Conservation (phyloP, 2,888 invertebrate species). For the Silvanus unidentatus region DNA sequence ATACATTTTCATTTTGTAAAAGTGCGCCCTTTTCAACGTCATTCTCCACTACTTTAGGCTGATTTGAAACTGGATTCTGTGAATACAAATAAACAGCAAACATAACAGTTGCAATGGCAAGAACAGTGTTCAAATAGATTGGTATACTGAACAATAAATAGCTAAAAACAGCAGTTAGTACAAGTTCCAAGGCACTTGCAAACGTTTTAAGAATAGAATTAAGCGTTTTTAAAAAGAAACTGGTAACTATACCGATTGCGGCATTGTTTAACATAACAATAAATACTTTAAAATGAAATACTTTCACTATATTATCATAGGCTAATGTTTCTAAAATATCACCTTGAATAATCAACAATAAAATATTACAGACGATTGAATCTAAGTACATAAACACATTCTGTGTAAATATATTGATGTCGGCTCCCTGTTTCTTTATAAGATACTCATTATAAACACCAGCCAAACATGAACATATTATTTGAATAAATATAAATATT, state of each 20-base stretch:
- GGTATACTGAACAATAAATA: slow-evolving; percentile 80
- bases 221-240: slow-evolving; percentile 85
- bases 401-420: slow-evolving; percentile 85
- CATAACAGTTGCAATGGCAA: slow-evolving; percentile 77
- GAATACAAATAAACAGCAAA: slow-evolving; percentile 82
- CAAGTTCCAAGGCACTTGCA: slow-evolving; percentile 86
- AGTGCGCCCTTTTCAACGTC: neutral
- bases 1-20: slow-evolving; percentile 1
- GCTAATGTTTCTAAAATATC: slow-evolving; percentile 58
- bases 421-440: slow-evolving; percentile 76
- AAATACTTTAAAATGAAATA: slow-evolving; percentile 65
- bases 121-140: slow-evolving; percentile 72
- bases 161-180: slow-evolving; percentile 85
- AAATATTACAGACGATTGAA: slow-evolving; percentile 86
- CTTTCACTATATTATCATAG: slow-evolving; percentile 49
- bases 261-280: slow-evolving; percentile 85
- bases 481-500: slow-evolving; percentile 66
- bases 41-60: slow-evolving; percentile 19
- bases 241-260: slow-evolving; percentile 86
- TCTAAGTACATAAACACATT: slow-evolving; percentile 94
- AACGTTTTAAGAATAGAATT: slow-evolving; percentile 95
- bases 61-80: slow-evolving; percentile 76
- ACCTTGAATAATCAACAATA: slow-evolving; percentile 63
- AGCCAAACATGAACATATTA: slow-evolving; percentile 86
- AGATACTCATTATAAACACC: slow-evolving; percentile 95